Evolutionary conservation across 1,140 invertebrate species (phyloP).

Genomic region (Augochlora pura): DNA sequence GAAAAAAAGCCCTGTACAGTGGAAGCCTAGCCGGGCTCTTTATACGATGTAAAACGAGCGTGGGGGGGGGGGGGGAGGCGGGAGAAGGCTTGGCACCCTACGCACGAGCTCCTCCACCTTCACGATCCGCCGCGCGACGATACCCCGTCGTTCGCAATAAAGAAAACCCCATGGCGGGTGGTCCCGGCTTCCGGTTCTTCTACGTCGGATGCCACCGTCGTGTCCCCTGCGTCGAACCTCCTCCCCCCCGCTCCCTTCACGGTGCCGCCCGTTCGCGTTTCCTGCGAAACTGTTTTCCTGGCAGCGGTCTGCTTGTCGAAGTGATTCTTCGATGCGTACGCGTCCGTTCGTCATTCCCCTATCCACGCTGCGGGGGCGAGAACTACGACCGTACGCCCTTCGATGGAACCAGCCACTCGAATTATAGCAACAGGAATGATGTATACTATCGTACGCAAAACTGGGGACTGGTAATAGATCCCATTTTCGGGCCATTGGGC

Average conservation of each 20-base stretch:
- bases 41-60: conserved; percentile 32
- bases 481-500: conserved; percentile 1
- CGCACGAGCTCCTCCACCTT: conserved; percentile 38
- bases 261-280: conserved; percentile 30
- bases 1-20: conserved; percentile 15
- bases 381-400: conserved; percentile 50
- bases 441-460: neutral
- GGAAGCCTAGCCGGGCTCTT: conserved; percentile 6
- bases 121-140: conserved; percentile 46
- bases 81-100: conserved; percentile 32
- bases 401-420: conserved; percentile 21
- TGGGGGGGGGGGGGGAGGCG: too few relatives aligned
- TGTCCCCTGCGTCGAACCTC: too few relatives aligned
- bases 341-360: conserved; percentile 53
- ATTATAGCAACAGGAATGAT: neutral
- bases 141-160: conserved; percentile 65
- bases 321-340: conserved; percentile 27
- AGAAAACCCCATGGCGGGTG: conserved; percentile 67
- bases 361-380: conserved; percentile 46
- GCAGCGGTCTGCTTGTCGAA: conserved; percentile 47
- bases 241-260: neutral
- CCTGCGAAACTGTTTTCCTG: conserved; percentile 51
- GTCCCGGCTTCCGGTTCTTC: conserved; percentile 64
- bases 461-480: conserved; percentile 16
- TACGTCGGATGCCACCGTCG: conserved; percentile 9